Conservation (phyloP, 92 coral and sea anemone species). For the Virgularia gustaviana region DNA sequence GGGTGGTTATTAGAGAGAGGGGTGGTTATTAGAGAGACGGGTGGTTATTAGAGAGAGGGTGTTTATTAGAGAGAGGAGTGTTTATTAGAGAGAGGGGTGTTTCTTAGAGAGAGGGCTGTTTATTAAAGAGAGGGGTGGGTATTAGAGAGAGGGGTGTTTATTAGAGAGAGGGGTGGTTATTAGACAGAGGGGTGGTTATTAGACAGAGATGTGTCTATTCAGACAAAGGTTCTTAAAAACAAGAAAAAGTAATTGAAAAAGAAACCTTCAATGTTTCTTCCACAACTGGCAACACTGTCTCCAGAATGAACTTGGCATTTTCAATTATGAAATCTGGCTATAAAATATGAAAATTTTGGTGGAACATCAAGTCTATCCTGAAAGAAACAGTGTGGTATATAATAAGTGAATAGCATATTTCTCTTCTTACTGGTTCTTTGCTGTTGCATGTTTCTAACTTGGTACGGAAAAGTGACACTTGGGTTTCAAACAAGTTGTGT, state of each 20-base stretch:
- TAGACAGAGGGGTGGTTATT: conserved; percentile 58
- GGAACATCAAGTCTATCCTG: background rate
- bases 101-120: background rate
- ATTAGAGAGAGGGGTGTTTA: conserved; percentile 57
- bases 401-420: no score
- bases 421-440: conserved; percentile 51
- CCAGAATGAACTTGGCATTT: conserved; percentile 76
- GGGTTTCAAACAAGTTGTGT: conserved; percentile 69
- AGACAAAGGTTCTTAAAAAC: background rate
- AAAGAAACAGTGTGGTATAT: background rate
- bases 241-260: background rate
- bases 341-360: conserved; percentile 2
- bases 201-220: conserved; percentile 48
- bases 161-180: background rate
- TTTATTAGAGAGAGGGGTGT: background rate
- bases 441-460: conserved; percentile 74
- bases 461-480: conserved; percentile 78
- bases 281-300: conserved; percentile 69
- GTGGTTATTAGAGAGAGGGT: no score
- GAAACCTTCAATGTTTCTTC: conserved; percentile 80
- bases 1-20: no score
- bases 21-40: no score
- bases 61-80: background rate
- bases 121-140: conserved; percentile 50
- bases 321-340: conserved; percentile 76